Evolutionary conservation across 2,113 vertebrate species (phyloP).

Genomic region (Leptodactylus fuscus): DNA sequence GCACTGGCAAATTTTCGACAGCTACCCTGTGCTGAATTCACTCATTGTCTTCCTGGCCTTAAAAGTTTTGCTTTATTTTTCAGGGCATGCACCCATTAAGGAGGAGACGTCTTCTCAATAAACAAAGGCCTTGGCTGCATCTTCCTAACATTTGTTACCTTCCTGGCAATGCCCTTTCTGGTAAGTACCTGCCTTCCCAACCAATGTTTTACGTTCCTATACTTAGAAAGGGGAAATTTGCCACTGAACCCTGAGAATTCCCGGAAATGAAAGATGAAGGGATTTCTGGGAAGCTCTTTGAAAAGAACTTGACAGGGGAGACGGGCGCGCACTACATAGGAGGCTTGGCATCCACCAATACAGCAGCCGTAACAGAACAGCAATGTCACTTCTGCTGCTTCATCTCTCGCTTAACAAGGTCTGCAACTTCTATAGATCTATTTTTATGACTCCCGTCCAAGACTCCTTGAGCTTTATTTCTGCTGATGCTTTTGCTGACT

Average conservation of each 20-base stretch:
- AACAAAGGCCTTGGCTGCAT: too few relatives aligned
- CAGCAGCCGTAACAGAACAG: neutral
- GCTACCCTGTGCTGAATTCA: too few relatives aligned
- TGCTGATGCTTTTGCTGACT: neutral
- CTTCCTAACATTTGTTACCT: too few relatives aligned
- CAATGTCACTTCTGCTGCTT: neutral
- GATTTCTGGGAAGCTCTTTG: neutral
- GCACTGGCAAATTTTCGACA: too few relatives aligned
- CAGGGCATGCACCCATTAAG: too few relatives aligned
- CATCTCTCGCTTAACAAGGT: slow-evolving; percentile 14
- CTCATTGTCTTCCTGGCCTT: too few relatives aligned
- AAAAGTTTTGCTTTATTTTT: too few relatives aligned
- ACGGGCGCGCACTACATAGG: neutral
- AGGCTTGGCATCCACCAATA: neutral
- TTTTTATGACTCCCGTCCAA: neutral
- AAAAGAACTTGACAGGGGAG: neutral
- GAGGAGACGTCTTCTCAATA: too few relatives aligned
- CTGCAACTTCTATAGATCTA: slow-evolving; percentile 8
- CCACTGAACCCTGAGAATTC: neutral
- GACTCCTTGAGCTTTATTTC: neutral
- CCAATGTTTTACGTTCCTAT: neutral
- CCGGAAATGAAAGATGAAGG: neutral
- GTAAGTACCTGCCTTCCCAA: too few relatives aligned
- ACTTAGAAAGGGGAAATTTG: neutral
- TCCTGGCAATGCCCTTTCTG: too few relatives aligned